Evolutionary conservation across 2,888 invertebrate genomes (phyloP), one percentile per base, ranked within the genome.

Genomic region (Oxyscelio sp.): DNA sequence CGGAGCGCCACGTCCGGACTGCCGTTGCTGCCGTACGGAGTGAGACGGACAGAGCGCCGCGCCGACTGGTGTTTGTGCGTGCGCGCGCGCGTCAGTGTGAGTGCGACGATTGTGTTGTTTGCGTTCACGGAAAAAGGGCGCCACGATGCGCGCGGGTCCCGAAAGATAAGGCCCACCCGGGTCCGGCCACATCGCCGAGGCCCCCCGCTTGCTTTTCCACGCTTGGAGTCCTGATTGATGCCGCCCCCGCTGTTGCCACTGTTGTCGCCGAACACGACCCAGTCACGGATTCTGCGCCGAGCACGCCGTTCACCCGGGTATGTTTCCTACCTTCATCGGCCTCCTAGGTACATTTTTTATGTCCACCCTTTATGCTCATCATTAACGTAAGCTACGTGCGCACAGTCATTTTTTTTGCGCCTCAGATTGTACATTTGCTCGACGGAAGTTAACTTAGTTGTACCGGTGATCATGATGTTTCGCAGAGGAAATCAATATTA

Each of bases 241-340:
- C 77, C 68, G 59, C 77, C 77, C 50, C 59, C 58, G 66, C 50
- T 66, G 48, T 66, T 50, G 66, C 59, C 68, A 59, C 77, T 31
- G 66, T 68, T 61, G 65, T 43, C 70, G 71, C 71, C 40, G 65
- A 79, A 71, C 56, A 71, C 63, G 65, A 71, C 65, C 81, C 74
- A 61, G 73, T 73, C 73, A 70, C 61, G 81, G 74, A 78, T 79
- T 79, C 78, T 65, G 81, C 73, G 73, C 74, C 70, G 27, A 85
- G 65, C 78, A 87, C 88, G 86, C 90, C 91, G 92, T 91, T 90
- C 90, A 93, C 92, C 95, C 95, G 95, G 95, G 95, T 95, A 95
- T 95, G 95, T 95, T 95, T 95, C 95, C 95, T 94, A 96, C 96
- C 96, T 96, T 95, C 95, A 96, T 96, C 95, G 96, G 96, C 94